Evolutionary conservation across 2,888 invertebrate genomes (phyloP).

Genomic region (Limenitis camilla): DNA sequence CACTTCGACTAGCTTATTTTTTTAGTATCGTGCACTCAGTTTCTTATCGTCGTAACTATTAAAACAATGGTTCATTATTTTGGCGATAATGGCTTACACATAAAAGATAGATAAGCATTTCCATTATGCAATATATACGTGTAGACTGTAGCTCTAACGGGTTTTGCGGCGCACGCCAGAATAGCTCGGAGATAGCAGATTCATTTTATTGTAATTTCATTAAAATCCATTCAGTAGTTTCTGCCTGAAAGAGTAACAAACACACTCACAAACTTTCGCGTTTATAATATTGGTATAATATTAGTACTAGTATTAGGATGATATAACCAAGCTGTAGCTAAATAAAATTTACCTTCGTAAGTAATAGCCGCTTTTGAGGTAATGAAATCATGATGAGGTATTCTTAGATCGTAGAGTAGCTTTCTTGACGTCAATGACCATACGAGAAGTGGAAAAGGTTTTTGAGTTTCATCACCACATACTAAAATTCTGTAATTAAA

Average conservation of each 20-base stretch:
- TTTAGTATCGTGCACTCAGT: no score
- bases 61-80: no score
- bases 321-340: background rate
- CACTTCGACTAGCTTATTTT: no score
- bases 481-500: slow-evolving; percentile 79
- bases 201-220: background rate
- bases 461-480: slow-evolving; percentile 94
- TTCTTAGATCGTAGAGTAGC: slow-evolving; percentile 88
- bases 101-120: no score
- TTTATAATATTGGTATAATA: no score
- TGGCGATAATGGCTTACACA: no score
- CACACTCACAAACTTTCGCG: background rate
- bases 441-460: slow-evolving; percentile 91
- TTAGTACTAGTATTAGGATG: background rate
- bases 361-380: slow-evolving; percentile 90
- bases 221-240: background rate
- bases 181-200: no score
- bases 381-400: slow-evolving; percentile 91
- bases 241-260: background rate
- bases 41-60: no score
- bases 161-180: no score
- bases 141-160: no score
- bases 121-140: no score
- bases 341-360: slow-evolving; percentile 76
- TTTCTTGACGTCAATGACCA: slow-evolving; percentile 91